phyloP scores from a whole-genome alignment of 2,888 invertebrate species.

The Automeris io region DNA sequence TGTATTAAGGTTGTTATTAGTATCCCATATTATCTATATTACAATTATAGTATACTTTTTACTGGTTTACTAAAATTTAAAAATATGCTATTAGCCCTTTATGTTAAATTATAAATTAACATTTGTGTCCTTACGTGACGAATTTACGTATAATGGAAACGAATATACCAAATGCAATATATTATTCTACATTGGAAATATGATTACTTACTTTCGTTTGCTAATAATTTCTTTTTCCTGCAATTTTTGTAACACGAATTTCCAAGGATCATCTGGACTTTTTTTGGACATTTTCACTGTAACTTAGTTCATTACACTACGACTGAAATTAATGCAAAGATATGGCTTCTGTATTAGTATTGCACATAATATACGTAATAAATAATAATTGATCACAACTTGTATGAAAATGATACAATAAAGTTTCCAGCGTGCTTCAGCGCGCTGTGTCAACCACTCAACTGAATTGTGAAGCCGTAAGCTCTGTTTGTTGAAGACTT shows the following conservation, averaged over 20 bases:
- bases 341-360: background rate
- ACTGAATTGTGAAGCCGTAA: constrained; percentile 27
- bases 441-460: constrained; percentile 36
- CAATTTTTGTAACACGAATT: constrained; percentile 53
- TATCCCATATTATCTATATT: too few species aligned
- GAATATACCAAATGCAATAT: too few species aligned
- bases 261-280: constrained; percentile 53
- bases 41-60: too few species aligned
- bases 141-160: too few species aligned
- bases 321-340: background rate
- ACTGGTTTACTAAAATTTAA: too few species aligned
- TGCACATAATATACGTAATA: background rate
- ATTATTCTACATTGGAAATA: background rate
- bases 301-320: constrained; percentile 1
- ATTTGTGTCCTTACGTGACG: too few species aligned
- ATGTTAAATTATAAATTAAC: too few species aligned
- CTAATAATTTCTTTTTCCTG: constrained; percentile 59
- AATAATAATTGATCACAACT: background rate
- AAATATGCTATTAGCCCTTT: too few species aligned
- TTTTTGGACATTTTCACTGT: constrained; percentile 37
- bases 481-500: constrained; percentile 55
- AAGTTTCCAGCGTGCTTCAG: constrained; percentile 46
- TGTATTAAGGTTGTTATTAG: too few species aligned
- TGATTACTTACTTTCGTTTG: constrained; percentile 47
- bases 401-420: constrained; percentile 3